Evolutionary conservation across 1,140 invertebrate genomes (phyloP).

Genomic region (Drosophila kohkoa): DNA sequence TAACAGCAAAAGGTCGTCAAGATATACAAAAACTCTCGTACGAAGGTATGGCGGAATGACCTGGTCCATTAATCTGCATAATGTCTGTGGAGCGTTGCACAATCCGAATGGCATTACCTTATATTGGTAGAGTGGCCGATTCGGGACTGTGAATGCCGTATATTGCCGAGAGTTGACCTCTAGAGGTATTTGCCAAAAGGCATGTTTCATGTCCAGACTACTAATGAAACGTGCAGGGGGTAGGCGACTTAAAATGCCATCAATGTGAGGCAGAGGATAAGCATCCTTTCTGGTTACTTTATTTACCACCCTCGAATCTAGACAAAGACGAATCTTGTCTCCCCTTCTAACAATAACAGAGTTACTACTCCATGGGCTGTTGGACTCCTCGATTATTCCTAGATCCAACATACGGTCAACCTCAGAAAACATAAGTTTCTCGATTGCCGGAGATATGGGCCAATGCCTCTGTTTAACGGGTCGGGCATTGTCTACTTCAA

Average conservation of each 20-base stretch:
- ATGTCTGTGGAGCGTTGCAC: not conserved
- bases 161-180: too few relatives aligned
- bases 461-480: constrained; percentile 40
- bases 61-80: constrained; percentile 32
- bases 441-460: constrained; percentile 33
- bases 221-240: constrained; percentile 52
- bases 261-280: constrained; percentile 45
- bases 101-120: constrained; percentile 7
- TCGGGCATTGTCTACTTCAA: constrained; percentile 35
- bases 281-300: constrained; percentile 24
- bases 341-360: constrained; percentile 30
- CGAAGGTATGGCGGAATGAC: constrained; percentile 28
- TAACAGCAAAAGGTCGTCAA: constrained; percentile 85
- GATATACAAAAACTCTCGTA: constrained; percentile 31
- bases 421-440: constrained; percentile 36
- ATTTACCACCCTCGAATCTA: constrained; percentile 45
- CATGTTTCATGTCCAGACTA: constrained; percentile 75
- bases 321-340: constrained; percentile 28
- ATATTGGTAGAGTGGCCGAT: too few relatives aligned
- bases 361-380: constrained; percentile 43
- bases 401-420: constrained; percentile 32
- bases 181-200: constrained; percentile 62
- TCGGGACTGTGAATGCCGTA: too few relatives aligned
- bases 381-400: constrained; percentile 33
- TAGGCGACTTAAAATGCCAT: constrained; percentile 38